Conservation (phyloP, 2,888 invertebrate genomes). For the Drosophila percnosoma region DNA sequence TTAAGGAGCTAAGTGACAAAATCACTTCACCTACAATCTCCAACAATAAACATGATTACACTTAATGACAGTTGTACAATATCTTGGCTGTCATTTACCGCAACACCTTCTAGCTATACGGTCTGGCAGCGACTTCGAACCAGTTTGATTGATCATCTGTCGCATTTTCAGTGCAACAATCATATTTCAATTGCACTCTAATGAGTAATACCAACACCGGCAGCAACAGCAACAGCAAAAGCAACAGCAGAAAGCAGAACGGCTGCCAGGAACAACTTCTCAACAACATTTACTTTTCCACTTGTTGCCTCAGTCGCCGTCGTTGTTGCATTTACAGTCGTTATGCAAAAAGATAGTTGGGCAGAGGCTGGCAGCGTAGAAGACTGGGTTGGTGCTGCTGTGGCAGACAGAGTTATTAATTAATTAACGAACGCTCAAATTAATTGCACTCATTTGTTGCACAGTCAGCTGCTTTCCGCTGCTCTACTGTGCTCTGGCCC, state of each 20-base stretch:
- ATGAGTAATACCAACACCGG: conserved; percentile 53
- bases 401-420: conserved; percentile 68
- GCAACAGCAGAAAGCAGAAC: conserved; percentile 5
- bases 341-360: conserved; percentile 42
- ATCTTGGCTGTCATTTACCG: conserved; percentile 26
- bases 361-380: not conserved
- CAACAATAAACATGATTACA: conserved; percentile 1
- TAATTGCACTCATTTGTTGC: conserved; percentile 78
- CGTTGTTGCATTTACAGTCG: conserved; percentile 7
- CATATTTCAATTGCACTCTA: conserved; percentile 74
- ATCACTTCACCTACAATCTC: not conserved
- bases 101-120: conserved; percentile 29
- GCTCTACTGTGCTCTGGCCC: not conserved
- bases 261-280: conserved; percentile 28
- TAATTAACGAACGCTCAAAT: conserved; percentile 75
- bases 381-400: not conserved
- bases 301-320: conserved; percentile 43
- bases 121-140: conserved; percentile 37
- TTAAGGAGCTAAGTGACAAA: not conserved
- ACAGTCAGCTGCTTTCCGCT: conserved; percentile 61
- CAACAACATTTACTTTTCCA: conserved; percentile 14
- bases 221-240: not conserved
- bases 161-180: conserved; percentile 69
- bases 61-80: conserved; percentile 19
- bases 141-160: conserved; percentile 74